A percentile compares a stretch with the other conserved stretches of the same genome.
phyloP scores from a whole-genome alignment of 1,140 invertebrate genomes.

The Diachasmimorpha longicaudata region DNA sequence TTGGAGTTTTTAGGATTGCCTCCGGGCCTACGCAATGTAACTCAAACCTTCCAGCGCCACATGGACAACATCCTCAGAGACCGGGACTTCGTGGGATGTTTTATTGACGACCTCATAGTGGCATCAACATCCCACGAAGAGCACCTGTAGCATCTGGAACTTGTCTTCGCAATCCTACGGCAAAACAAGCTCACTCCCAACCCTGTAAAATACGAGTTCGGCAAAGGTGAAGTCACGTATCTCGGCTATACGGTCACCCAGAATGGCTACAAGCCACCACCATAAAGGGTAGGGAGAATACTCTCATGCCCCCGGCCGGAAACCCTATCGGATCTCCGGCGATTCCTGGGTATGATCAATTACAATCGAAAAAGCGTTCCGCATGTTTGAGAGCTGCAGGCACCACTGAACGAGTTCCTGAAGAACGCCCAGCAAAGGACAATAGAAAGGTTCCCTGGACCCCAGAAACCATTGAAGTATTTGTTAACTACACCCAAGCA shows the following conservation, averaged over 20 bases:
- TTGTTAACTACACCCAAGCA: background rate
- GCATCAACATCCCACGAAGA: too few relatives aligned
- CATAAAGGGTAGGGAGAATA: background rate
- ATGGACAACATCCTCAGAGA: too few relatives aligned
- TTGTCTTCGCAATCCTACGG: background rate
- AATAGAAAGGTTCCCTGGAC: conserved; percentile 8
- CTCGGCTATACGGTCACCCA: background rate
- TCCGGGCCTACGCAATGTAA: too few relatives aligned
- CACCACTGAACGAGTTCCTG: background rate
- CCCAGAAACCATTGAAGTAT: background rate
- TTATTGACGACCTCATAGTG: too few relatives aligned
- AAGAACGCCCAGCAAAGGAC: background rate
- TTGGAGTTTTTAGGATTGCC: too few relatives aligned
- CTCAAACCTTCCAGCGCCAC: too few relatives aligned
- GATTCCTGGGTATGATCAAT: conserved; percentile 22
- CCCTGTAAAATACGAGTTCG: background rate
- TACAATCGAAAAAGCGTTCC: background rate
- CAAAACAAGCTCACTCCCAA: background rate
- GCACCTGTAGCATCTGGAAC: background rate
- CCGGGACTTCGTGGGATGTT: too few relatives aligned
- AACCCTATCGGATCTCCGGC: background rate
- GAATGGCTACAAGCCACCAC: background rate
- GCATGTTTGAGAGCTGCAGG: background rate
- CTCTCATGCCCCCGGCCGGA: background rate
- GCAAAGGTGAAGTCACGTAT: background rate